Evolutionary conservation across 2,113 vertebrate genomes (phyloP).

Genomic region (Nothoprocta perdicaria): DNA sequence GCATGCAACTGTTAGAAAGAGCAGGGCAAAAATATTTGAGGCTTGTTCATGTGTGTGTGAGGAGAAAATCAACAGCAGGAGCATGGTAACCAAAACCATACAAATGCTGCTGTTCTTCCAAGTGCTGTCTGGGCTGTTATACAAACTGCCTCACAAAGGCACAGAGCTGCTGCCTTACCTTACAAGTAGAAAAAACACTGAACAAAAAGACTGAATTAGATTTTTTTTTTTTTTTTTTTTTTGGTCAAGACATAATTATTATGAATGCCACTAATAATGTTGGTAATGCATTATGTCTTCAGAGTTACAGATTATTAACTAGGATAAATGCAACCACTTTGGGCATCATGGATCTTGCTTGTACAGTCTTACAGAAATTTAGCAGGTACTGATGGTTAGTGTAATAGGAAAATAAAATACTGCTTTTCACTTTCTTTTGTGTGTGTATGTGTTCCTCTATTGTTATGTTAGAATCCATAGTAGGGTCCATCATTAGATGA

Average conservation of each 20-base stretch:
- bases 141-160: neutral
- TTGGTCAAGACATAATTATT: neutral
- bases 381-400: neutral
- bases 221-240: constrained; percentile 1
- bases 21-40: rapidly evolving
- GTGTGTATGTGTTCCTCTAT: neutral
- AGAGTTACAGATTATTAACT: neutral
- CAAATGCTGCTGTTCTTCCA: neutral
- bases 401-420: neutral
- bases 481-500: neutral
- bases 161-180: neutral
- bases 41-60: neutral
- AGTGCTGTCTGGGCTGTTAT: neutral
- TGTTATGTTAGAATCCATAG: neutral
- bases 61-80: neutral
- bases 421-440: neutral
- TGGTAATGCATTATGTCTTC: neutral
- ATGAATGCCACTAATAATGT: neutral
- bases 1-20: neutral
- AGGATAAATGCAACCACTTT: neutral
- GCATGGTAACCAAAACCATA: neutral
- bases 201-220: neutral
- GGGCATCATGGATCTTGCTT: neutral
- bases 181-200: neutral
- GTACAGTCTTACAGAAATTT: neutral